Base-by-base conservation (phyloP, 2,888 invertebrate genomes). In the Seladonia tumulorum region DNA sequence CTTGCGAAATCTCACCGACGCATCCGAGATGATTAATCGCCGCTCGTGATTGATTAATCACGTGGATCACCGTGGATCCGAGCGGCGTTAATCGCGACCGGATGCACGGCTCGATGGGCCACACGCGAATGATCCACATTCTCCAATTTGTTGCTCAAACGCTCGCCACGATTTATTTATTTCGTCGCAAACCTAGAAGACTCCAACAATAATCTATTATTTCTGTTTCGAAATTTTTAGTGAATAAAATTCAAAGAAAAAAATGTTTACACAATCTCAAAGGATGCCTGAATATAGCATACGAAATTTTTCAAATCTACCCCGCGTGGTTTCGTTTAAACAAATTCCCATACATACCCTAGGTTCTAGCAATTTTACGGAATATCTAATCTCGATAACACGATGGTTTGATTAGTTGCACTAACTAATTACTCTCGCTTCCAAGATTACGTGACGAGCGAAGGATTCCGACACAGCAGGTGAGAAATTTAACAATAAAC, bases 21-120 rank as follows among this genome's bases (percentile, higher is more conserved):
- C 85, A 86, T 86, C 80, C 45, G 18, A 72, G 73, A 84, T 88
- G 87, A 91, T 91, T 89, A 91, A 90, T 87, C 83, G 80, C 22
- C 35, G 29, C 29, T 12, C 53, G 57, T 79, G 76, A 84, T 83
- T 87, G 91, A 91, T 91, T 85, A 86, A 88, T 88, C 75, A 29
- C 29, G 85, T 25, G 73, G 71, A 72, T 49, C 70, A 22, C 63
- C 63, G 63, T 71, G 66, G 49, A 83, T 81, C 80, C 85, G 80
- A 86, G 71, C 25, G 39, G 68, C 18, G 63, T 77, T 81, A 87
- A 87, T 87, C 76, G 79, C 68, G 80, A 81, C 86, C 90, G 90
- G 87, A 90, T 90, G 70, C 78, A 72, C 12, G 35, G 72, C 39
- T 16, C 77, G 80, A 47, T 57, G 66, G 22, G 47, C 63, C 60